phyloP scores from a whole-genome alignment of 1,140 invertebrate species.

The Chelonus insularis region DNA sequence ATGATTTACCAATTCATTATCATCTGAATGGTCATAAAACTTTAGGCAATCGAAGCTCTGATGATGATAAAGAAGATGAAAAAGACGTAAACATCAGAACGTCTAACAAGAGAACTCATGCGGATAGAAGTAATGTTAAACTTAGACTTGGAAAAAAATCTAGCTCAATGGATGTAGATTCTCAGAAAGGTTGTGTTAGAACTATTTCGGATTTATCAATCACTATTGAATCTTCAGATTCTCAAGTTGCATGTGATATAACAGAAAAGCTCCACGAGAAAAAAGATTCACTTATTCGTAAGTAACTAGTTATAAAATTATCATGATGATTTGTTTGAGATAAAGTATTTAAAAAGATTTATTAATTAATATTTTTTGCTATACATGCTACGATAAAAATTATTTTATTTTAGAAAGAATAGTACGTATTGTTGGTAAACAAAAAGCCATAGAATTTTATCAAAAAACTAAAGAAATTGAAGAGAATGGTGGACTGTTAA shows the following conservation, averaged over 20 bases:
- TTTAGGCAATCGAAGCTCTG: slow-evolving; percentile 54
- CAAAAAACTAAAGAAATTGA: slow-evolving; percentile 79
- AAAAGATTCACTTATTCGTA: slow-evolving; percentile 73
- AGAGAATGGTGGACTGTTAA: slow-evolving; percentile 79
- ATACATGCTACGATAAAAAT: background rate
- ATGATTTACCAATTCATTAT: slow-evolving; percentile 58
- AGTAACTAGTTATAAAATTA: too few species aligned
- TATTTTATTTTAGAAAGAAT: slow-evolving; percentile 64
- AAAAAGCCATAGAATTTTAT: slow-evolving; percentile 75
- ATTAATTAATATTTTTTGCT: too few species aligned
- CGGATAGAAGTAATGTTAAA: slow-evolving; percentile 64
- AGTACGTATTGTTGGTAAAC: slow-evolving; percentile 71
- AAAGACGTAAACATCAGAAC: slow-evolving; percentile 45
- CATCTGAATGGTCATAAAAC: slow-evolving; percentile 42
- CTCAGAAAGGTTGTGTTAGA: slow-evolving; percentile 59
- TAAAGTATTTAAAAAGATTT: too few species aligned
- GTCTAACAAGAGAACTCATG: slow-evolving; percentile 64
- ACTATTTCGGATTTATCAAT: slow-evolving; percentile 61
- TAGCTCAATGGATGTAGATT: slow-evolving; percentile 55
- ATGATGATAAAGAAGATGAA: slow-evolving; percentile 53
- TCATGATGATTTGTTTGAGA: background rate
- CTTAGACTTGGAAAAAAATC: slow-evolving; percentile 63
- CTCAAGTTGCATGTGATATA: slow-evolving; percentile 70
- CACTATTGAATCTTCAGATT: slow-evolving; percentile 58
- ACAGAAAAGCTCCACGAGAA: slow-evolving; percentile 71